These are phyloP conservation scores for Erebia palarica DNA, from an alignment of 2,888 invertebrate species.

Conservation along the genomic window DNA sequence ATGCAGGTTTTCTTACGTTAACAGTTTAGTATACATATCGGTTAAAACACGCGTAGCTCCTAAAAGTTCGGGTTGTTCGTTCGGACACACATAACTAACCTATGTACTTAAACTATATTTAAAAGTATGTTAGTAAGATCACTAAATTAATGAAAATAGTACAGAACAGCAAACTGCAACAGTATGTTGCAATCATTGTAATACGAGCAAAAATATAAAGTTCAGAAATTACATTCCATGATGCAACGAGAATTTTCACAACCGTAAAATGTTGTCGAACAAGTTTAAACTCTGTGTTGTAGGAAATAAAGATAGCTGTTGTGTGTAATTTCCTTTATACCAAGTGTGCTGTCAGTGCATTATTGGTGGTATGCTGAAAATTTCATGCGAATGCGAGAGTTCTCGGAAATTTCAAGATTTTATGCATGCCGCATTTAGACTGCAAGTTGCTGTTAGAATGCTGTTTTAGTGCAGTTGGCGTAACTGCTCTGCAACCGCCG, in stretches of 20 bases:
- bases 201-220: not conserved
- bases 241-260: conserved; percentile 12
- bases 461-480: too few species aligned
- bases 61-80: too few species aligned
- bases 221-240: conserved; percentile 11
- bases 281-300: not conserved
- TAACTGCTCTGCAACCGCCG: too few species aligned
- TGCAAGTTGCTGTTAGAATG: too few species aligned
- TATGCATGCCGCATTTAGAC: not conserved
- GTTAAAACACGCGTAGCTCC: too few species aligned
- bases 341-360: not conserved
- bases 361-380: not conserved
- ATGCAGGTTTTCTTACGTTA: not conserved
- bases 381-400: not conserved
- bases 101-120: not conserved
- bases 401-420: not conserved
- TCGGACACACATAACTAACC: too few species aligned
- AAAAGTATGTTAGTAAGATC: not conserved
- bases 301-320: not conserved
- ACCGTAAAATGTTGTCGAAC: not conserved
- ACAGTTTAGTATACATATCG: too few species aligned
- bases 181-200: conserved; percentile 2
- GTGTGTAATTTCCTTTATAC: not conserved
- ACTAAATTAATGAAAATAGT: not conserved
- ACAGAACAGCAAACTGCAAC: not conserved